Percentiles rank a stretch among this genome's conserved stretches.
Conservation (phyloP, 1,140 invertebrate species). For the Cyrtorhinus lividipennis region DNA sequence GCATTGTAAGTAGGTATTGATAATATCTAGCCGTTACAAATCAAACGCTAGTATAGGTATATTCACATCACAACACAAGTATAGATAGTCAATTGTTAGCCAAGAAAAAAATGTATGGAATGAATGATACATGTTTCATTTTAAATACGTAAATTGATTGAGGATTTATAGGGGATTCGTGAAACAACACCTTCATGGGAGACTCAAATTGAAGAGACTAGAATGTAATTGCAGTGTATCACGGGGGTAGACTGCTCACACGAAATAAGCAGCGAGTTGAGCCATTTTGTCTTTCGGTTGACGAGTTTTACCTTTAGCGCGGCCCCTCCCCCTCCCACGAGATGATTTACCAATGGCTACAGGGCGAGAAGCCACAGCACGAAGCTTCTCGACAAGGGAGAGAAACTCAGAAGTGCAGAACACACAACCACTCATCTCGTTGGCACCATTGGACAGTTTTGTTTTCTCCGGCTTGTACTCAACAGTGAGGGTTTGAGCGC, state of each 20-base stretch:
- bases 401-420: slow-evolving; percentile 75
- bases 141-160: too few species aligned
- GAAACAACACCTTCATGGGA: too few species aligned
- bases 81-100: too few species aligned
- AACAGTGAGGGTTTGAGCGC: slow-evolving; percentile 67
- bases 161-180: too few species aligned
- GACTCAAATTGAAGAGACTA: too few species aligned
- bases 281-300: slow-evolving; percentile 93
- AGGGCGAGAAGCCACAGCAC: slow-evolving; percentile 51
- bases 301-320: slow-evolving; percentile 47
- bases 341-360: slow-evolving; percentile 31
- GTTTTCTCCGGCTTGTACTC: slow-evolving; percentile 83
- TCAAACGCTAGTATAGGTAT: too few species aligned
- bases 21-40: too few species aligned
- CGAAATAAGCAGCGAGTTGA: slow-evolving; percentile 83
- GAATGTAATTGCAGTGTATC: neutral
- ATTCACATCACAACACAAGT: too few species aligned
- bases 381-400: slow-evolving; percentile 73
- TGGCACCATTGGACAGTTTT: slow-evolving; percentile 62
- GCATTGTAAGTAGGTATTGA: too few species aligned
- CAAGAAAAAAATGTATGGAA: too few species aligned
- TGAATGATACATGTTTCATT: too few species aligned
- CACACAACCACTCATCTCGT: slow-evolving; percentile 81
- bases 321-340: slow-evolving; percentile 36
- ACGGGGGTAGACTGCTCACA: slow-evolving; percentile 36